Conservation (phyloP, 2,888 invertebrate genomes). For the Parnassius mnemosyne region DNA sequence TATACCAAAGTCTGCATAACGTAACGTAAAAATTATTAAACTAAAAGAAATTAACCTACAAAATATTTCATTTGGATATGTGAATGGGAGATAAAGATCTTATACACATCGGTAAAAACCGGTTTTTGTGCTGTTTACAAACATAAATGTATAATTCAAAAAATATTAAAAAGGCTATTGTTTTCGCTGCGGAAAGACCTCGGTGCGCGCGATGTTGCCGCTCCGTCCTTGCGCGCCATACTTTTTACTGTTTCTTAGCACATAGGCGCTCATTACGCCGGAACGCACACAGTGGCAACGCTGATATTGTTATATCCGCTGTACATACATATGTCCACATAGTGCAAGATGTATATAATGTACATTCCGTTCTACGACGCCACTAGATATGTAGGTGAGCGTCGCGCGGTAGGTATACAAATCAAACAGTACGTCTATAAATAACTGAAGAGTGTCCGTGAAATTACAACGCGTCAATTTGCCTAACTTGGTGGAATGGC, state of each 20-base stretch:
- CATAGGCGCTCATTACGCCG: slow-evolving; percentile 77
- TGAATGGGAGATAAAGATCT: too few relatives aligned
- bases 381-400: slow-evolving; percentile 74
- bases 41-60: too few relatives aligned
- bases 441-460: slow-evolving; percentile 66
- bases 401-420: slow-evolving; percentile 56
- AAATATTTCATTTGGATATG: too few relatives aligned
- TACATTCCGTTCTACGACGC: slow-evolving; percentile 68
- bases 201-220: slow-evolving; percentile 73
- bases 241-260: slow-evolving; percentile 82
- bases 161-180: slow-evolving; percentile 63
- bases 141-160: slow-evolving; percentile 43
- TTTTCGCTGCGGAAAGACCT: slow-evolving; percentile 71
- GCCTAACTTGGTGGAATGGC: slow-evolving; percentile 28
- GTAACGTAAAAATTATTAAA: too few relatives aligned
- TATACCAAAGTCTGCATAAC: too few relatives aligned
- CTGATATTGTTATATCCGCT: slow-evolving; percentile 61
- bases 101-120: too few relatives aligned
- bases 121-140: neutral
- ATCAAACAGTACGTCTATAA: slow-evolving; percentile 72
- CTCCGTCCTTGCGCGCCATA: slow-evolving; percentile 76
- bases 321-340: slow-evolving; percentile 56
- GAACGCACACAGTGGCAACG: slow-evolving; percentile 42
- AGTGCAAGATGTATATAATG: slow-evolving; percentile 74
- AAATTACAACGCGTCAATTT: slow-evolving; percentile 43